Base-by-base conservation (phyloP, 30 jellyfish, hydroid and myxozoan genomes). In the Pelagia noctiluca region DNA sequence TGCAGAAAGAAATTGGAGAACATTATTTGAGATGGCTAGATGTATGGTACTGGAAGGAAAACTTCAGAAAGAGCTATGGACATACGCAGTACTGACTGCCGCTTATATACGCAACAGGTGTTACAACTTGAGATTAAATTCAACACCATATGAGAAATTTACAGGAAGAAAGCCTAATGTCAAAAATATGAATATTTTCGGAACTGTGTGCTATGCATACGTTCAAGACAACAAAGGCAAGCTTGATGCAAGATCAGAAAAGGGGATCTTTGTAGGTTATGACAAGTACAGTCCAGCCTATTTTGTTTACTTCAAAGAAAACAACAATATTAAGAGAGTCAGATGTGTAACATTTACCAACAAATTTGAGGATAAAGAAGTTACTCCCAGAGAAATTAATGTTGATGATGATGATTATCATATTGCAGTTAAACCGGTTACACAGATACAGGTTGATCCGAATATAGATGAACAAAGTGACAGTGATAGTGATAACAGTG, bases 1-100 rank as follows among this genome's bases (percentile, higher is more conserved):
- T 3, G 96, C 97, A 8, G 97, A 88, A 47, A 68, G 96, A 82
- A 48, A 38, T 0, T 88, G 97, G 97, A 37, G 96, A 34, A 50
- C 96, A 22, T 47, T 88, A 35, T 88, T 88, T 73, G 97, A 88
- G 28, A 82, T 88, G 96, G 97, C 80, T 30, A 81, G 97, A 57
- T 76, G 90, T 31, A 49, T 82, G 33, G 10, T 88, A 50, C 49
- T 57, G 2, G 88, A 88, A 73, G 71, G 89, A 23, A 65, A 72
- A 2, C 47, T 89, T 12, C 84, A 89, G 13, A 83, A 72, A 75
- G 61, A 52, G 4, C 31, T 89, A 5, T 89, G 97, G 97, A 38
- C 96, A 35, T 89, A 89, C 62, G 97, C 97, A 33, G 88, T 84
- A 13, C 42, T 73, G 83, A 50, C 88, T 28, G 96, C 97, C 0